phyloP scores from a whole-genome alignment of 2,888 invertebrate species.

The Tethea ocularis region DNA sequence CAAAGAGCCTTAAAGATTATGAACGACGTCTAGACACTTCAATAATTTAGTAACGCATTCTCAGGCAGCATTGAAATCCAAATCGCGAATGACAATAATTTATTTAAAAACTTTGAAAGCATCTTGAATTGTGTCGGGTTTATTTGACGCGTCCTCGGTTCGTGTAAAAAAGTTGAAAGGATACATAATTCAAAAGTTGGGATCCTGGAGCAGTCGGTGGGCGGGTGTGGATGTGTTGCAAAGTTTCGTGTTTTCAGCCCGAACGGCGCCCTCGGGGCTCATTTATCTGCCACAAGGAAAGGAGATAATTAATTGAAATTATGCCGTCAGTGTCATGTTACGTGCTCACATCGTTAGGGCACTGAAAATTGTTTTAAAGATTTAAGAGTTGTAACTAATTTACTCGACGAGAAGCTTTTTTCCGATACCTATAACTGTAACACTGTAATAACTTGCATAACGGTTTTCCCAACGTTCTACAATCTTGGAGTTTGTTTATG shows the following conservation, averaged over 20 bases:
- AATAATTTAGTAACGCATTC: slow-evolving; percentile 19
- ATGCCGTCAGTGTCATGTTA: slow-evolving; percentile 57
- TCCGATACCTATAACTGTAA: not conserved
- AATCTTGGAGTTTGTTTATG: not conserved
- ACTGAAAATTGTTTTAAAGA: slow-evolving; percentile 22
- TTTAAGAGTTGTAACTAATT: slow-evolving; percentile 6
- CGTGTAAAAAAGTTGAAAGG: slow-evolving; percentile 59
- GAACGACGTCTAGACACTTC: slow-evolving; percentile 22
- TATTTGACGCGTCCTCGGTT: slow-evolving; percentile 49
- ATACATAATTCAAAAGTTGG: slow-evolving; percentile 71
- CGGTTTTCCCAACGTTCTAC: not conserved
- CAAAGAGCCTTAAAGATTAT: not conserved
- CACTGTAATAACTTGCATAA: not conserved
- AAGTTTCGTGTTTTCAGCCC: slow-evolving; percentile 68
- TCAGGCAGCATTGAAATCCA: slow-evolving; percentile 20
- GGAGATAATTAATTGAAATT: slow-evolving; percentile 76
- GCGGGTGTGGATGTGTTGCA: slow-evolving; percentile 59
- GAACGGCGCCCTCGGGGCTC: slow-evolving; percentile 63
- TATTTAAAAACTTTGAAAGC: slow-evolving; percentile 39
- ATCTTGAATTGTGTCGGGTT: slow-evolving; percentile 39
- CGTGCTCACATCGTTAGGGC: slow-evolving; percentile 41
- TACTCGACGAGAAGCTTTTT: not conserved
- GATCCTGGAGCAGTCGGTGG: slow-evolving; percentile 46
- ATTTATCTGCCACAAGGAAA: slow-evolving; percentile 68
- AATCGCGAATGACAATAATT: slow-evolving; percentile 21